Percentiles rank a stretch among this genome's conserved stretches.
Conservation (phyloP, 2,888 invertebrate species). For the Leptinotarsa tumamoca region DNA sequence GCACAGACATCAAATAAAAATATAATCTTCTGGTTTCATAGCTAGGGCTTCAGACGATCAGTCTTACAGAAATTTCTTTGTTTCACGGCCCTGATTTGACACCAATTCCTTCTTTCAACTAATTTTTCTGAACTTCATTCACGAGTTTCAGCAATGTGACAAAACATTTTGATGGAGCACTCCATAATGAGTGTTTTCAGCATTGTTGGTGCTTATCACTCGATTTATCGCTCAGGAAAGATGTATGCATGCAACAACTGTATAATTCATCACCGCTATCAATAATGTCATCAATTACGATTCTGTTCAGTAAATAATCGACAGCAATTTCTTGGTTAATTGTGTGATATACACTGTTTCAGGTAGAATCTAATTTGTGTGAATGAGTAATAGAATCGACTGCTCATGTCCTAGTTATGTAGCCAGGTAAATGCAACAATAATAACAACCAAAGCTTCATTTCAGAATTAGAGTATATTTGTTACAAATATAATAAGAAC, state of each 20-base stretch:
- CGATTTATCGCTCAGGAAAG: background rate
- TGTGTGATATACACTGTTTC: background rate
- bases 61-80: too few relatives aligned
- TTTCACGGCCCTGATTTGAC: too few relatives aligned
- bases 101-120: too few relatives aligned
- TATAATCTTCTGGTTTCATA: too few relatives aligned
- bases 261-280: background rate
- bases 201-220: background rate
- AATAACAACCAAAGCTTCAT: too few relatives aligned
- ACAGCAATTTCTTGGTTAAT: background rate
- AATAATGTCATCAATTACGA: slow-evolving; percentile 5
- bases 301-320: background rate
- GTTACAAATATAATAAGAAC: too few relatives aligned
- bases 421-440: background rate
- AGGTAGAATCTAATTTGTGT: background rate
- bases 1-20: too few relatives aligned
- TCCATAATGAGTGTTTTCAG: background rate
- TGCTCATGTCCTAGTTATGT: background rate
- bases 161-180: background rate
- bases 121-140: too few relatives aligned
- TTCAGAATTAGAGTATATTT: too few relatives aligned
- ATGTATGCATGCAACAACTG: slow-evolving; percentile 1
- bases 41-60: too few relatives aligned
- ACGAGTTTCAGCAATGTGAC: too few relatives aligned
- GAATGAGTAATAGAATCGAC: background rate